phyloP scores from a whole-genome alignment of 2,888 invertebrate genomes.

The Dione vanillae region DNA sequence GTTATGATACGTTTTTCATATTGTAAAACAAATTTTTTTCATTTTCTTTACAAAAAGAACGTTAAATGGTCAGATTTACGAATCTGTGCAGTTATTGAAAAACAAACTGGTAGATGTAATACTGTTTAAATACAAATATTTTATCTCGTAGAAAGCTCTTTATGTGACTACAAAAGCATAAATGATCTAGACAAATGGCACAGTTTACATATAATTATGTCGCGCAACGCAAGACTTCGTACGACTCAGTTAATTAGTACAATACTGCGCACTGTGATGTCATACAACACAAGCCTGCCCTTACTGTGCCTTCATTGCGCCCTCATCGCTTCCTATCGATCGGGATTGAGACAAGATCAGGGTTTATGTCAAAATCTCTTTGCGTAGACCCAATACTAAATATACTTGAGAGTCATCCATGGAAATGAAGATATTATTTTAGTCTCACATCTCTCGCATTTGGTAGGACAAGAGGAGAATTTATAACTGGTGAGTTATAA shows the following conservation, averaged over 20 bases:
- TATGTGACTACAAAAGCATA: constrained; percentile 25
- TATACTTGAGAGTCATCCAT: background rate
- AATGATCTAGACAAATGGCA: constrained; percentile 32
- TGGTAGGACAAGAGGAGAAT: too few species aligned
- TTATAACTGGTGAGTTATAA: too few species aligned
- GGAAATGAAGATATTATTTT: too few species aligned
- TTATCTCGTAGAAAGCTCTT: constrained; percentile 20
- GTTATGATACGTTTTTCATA: too few species aligned
- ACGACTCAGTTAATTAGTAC: constrained; percentile 41
- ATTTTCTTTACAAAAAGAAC: background rate
- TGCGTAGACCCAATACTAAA: constrained; percentile 16
- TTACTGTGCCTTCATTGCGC: background rate
- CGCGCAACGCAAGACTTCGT: constrained; percentile 29
- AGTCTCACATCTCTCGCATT: too few species aligned
- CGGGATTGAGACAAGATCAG: constrained; percentile 28
- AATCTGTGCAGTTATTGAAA: background rate
- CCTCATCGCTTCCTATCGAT: too few species aligned
- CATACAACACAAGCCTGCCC: constrained; percentile 27
- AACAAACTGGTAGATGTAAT: background rate
- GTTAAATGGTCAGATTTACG: background rate
- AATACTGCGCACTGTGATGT: constrained; percentile 33
- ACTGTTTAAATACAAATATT: constrained; percentile 20
- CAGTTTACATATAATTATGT: constrained; percentile 42
- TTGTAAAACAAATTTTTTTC: background rate
- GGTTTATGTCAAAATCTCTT: constrained; percentile 26